Evolutionary conservation across 92 coral and sea anemone species (phyloP).

Genomic region (Palythoa heliodiscus): DNA sequence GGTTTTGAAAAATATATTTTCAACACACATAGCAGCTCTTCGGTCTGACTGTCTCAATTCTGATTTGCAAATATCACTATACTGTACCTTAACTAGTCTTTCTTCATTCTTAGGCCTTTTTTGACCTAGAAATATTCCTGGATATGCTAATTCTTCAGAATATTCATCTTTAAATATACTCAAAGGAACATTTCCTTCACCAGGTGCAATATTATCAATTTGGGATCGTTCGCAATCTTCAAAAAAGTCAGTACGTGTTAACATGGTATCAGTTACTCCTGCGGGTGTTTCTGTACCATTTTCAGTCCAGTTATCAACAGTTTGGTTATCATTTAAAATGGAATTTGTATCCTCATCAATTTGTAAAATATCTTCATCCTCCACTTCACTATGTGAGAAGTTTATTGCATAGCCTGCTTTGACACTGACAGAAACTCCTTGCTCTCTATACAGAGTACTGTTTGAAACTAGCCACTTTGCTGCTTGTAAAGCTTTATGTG

Average conservation of each 20-base stretch:
- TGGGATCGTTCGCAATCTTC: slow-evolving; percentile 34
- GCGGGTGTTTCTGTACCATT: neutral
- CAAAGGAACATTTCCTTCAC: slow-evolving; percentile 36
- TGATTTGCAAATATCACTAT: too few relatives aligned
- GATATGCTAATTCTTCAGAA: slow-evolving; percentile 47
- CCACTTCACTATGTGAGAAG: neutral
- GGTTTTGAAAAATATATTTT: too few relatives aligned
- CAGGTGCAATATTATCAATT: slow-evolving; percentile 32
- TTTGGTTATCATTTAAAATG: neutral
- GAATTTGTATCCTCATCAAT: neutral
- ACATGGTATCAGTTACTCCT: neutral
- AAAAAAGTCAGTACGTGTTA: slow-evolving; percentile 31
- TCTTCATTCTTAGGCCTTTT: too few relatives aligned
- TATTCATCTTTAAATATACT: slow-evolving; percentile 15
- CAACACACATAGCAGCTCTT: too few relatives aligned
- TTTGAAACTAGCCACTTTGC: slow-evolving; percentile 4
- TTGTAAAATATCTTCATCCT: neutral
- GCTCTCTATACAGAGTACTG: neutral
- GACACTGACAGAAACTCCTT: neutral
- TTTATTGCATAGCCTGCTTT: slow-evolving; percentile 4
- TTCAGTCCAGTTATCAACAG: neutral
- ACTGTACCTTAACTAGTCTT: too few relatives aligned
- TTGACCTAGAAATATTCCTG: slow-evolving; percentile 49
- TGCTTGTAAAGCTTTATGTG: slow-evolving; percentile 9
- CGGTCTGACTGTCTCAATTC: too few relatives aligned